Conservation (phyloP, 2,113 vertebrate genomes). For the Polypterus senegalus region DNA sequence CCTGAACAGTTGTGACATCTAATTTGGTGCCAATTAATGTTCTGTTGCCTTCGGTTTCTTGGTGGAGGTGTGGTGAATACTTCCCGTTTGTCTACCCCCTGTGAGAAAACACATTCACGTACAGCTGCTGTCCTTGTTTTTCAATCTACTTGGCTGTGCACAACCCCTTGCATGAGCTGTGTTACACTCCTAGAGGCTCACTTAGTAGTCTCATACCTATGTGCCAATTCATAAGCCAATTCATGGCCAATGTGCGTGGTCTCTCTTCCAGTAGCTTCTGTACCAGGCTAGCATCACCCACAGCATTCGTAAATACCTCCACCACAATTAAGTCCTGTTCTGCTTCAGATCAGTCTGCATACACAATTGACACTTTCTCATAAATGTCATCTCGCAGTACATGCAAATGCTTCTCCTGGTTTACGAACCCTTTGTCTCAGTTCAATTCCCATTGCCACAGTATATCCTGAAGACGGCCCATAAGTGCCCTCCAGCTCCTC, state of each 20-base stretch:
- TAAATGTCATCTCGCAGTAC: too few relatives aligned
- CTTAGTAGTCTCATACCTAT: slow-evolving; percentile 11
- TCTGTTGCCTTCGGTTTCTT: background rate
- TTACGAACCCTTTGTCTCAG: background rate
- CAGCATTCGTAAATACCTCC: slow-evolving; percentile 19
- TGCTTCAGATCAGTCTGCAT: background rate
- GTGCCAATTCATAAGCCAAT: slow-evolving; percentile 17
- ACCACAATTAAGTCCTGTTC: slow-evolving; percentile 15
- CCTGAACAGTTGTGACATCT: slow-evolving; percentile 18
- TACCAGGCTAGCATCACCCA: slow-evolving; percentile 14
- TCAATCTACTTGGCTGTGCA: background rate
- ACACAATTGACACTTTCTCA: background rate
- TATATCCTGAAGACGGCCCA: too few relatives aligned
- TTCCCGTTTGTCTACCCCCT: background rate
- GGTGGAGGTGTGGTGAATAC: background rate
- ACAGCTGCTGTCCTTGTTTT: slow-evolving; percentile 6
- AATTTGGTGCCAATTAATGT: slow-evolving; percentile 11
- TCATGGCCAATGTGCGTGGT: slow-evolving; percentile 13
- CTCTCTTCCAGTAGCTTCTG: slow-evolving; percentile 18
- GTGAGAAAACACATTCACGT: too few relatives aligned
- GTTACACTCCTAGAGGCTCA: slow-evolving; percentile 11
- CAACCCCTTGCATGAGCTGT: slow-evolving; percentile 4
- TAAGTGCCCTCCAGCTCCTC: too few relatives aligned
- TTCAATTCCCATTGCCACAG: too few relatives aligned
- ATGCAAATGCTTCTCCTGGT: slow-evolving; percentile 1